phyloP scores from a whole-genome alignment of 2,113 vertebrate genomes.

The Aleadryas rufinucha region DNA sequence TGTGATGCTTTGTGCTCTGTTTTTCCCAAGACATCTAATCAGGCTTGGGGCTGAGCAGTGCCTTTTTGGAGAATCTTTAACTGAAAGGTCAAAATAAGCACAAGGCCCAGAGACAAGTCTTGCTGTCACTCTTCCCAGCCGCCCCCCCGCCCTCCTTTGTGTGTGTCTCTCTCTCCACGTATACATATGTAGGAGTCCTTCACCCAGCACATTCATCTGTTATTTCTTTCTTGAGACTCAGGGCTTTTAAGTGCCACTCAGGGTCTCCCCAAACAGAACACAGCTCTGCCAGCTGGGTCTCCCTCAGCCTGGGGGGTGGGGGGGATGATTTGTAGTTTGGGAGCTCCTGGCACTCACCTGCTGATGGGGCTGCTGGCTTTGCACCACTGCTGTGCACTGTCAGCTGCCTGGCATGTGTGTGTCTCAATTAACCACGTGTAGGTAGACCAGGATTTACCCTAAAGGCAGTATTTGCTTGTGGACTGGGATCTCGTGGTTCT shows the following conservation, averaged over 20 bases:
- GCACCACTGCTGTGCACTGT: background rate
- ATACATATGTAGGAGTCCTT: slow-evolving; percentile 25
- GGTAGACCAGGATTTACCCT: background rate
- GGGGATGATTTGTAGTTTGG: background rate
- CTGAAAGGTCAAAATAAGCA: slow-evolving; percentile 51
- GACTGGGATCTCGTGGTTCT: background rate
- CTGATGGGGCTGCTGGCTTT: background rate
- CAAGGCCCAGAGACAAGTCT: background rate
- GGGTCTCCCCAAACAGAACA: background rate
- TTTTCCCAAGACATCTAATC: slow-evolving; percentile 46
- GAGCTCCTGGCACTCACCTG: background rate
- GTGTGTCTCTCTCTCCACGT: background rate
- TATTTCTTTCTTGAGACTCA: background rate
- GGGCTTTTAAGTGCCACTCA: background rate
- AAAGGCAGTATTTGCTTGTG: background rate
- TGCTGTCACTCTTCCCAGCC: background rate
- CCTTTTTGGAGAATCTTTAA: slow-evolving; percentile 19
- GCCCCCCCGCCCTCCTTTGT: background rate
- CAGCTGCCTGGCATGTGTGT: background rate
- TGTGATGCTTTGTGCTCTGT: slow-evolving; percentile 34
- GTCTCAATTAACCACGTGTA: background rate
- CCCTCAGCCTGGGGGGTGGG: background rate
- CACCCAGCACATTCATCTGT: background rate
- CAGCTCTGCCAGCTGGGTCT: background rate
- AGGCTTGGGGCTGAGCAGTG: slow-evolving; percentile 7